These are phyloP conservation scores for Oncorhynchus kisutch DNA, from an alignment of 2,113 vertebrate genomes.

Conservation along the genomic window DNA sequence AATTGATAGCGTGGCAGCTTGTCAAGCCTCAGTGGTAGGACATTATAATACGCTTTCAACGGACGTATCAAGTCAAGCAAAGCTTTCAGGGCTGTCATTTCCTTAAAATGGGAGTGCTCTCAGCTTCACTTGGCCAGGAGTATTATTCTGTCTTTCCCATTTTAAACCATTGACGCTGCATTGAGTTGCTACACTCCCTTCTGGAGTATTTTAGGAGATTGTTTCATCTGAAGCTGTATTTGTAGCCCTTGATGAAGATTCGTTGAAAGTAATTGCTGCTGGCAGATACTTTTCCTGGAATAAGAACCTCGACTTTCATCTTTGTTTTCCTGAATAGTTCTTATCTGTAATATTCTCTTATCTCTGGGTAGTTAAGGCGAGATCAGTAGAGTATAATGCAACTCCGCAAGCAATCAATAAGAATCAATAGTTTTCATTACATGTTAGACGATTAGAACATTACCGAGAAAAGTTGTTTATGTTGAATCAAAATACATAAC, in stretches of 20 bases:
- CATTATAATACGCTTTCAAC: conserved; percentile 46
- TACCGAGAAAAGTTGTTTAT: not conserved
- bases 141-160: conserved; percentile 22
- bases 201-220: too few relatives aligned
- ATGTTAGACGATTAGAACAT: not conserved
- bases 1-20: conserved; percentile 39
- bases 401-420: not conserved
- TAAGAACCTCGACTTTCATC: not conserved
- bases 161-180: not conserved
- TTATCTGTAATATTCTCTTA: conserved; percentile 1
- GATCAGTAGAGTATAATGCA: not conserved
- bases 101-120: conserved; percentile 50
- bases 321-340: not conserved
- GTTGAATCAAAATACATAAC: not conserved
- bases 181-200: too few relatives aligned
- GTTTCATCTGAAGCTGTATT: not conserved
- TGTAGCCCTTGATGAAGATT: not conserved
- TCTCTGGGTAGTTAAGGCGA: not conserved
- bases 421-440: conserved; percentile 8
- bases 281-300: not conserved
- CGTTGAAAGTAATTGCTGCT: not conserved
- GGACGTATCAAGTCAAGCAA: conserved; percentile 47
- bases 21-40: conserved; percentile 40
- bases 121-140: conserved; percentile 39
- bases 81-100: conserved; percentile 49